Percentiles rank a stretch among this genome's conserved stretches.
Conservation (phyloP, 1,140 invertebrate species). For the Drosophila lowei region DNA sequence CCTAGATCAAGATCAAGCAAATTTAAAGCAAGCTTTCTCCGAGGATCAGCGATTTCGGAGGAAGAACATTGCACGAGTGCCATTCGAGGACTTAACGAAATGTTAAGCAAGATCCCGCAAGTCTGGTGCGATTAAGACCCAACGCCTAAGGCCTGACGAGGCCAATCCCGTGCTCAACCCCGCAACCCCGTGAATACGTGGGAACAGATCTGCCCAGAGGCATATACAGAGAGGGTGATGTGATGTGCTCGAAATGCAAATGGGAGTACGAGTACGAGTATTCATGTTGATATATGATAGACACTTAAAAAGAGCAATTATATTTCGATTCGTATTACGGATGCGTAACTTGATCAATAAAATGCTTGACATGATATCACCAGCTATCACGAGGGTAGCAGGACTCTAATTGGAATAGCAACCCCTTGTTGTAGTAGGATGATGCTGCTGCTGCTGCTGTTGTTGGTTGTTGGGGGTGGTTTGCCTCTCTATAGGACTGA, state of each 20-base stretch:
- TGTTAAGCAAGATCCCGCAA: slow-evolving; percentile 79
- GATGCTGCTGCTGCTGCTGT: slow-evolving; percentile 28
- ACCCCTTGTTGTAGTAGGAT: slow-evolving; percentile 19
- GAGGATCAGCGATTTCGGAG: slow-evolving; percentile 52
- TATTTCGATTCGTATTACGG: slow-evolving; percentile 79
- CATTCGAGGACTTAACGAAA: slow-evolving; percentile 51
- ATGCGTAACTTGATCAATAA: slow-evolving; percentile 82
- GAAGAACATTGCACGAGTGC: slow-evolving; percentile 52
- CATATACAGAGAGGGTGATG: slow-evolving; percentile 4
- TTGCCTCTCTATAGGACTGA: background rate
- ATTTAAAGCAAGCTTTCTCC: slow-evolving; percentile 70
- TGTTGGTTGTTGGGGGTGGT: slow-evolving; percentile 37
- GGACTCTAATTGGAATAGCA: slow-evolving; percentile 38
- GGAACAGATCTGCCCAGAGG: slow-evolving; percentile 32
- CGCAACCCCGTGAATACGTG: slow-evolving; percentile 35
- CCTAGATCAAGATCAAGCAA: slow-evolving; percentile 46
- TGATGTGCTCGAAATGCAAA: slow-evolving; percentile 30
- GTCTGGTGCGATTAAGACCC: slow-evolving; percentile 74
- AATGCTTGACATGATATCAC: slow-evolving; percentile 75
- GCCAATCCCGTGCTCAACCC: background rate
- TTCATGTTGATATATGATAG: slow-evolving; percentile 67
- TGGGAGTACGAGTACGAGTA: slow-evolving; percentile 9
- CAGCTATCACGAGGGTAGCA: slow-evolving; percentile 33
- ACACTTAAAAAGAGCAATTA: slow-evolving; percentile 78
- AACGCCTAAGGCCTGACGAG: slow-evolving; percentile 52